Evolutionary conservation across 2,888 invertebrate genomes (phyloP), one percentile per base, ranked within the genome.

Genomic region (Meiosimyza decipiens): DNA sequence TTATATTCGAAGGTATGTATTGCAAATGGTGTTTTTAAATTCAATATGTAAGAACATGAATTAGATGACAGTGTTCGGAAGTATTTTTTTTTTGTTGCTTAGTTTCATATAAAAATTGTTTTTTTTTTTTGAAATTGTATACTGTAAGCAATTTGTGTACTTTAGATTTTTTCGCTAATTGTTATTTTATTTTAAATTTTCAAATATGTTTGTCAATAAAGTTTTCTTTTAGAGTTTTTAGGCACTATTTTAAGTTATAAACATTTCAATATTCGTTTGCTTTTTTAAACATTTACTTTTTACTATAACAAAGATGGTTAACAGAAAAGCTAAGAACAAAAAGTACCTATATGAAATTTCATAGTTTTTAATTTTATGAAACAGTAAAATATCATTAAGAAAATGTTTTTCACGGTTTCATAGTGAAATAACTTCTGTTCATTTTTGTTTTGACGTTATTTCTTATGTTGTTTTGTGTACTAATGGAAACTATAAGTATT

Each of bases 161-260:
- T 40, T 40, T 40, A 40, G 40, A 40, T 7, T 40, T 40, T 40
- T 40, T 40, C 9, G 9, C 9, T 9, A 40, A 40, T 6, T 40
- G 40, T 28, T 28, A 40, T 7, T 40, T 40, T 40, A 40, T 40
- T 40, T 28, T 40, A 9, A 40, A 40, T 40, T 40, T 40, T 40
- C 40, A 40, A 40, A 40, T 40, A 40, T 40, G 6, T 40, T 40
- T 2, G 40, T 40, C 40, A 40, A 40, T 40, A 40, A 40, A 40
- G 40, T 40, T 40, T 40, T 40, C 28, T 59, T 18, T 59, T 59
- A 28, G 18, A 18, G 22, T 54, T 52, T 62, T 69, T 69, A 69
- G 69, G 69, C 52, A 69, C 60, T 69, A 69, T 52, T 62, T 62
- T 62, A 62, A 67, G 50, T 52, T 69, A 28, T 60, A 51, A 62